A percentile compares a stretch with the other conserved stretches of the same genome.
Evolutionary conservation across 2,888 invertebrate genomes (phyloP).

Genomic region (Zygogramma bicolorata): DNA sequence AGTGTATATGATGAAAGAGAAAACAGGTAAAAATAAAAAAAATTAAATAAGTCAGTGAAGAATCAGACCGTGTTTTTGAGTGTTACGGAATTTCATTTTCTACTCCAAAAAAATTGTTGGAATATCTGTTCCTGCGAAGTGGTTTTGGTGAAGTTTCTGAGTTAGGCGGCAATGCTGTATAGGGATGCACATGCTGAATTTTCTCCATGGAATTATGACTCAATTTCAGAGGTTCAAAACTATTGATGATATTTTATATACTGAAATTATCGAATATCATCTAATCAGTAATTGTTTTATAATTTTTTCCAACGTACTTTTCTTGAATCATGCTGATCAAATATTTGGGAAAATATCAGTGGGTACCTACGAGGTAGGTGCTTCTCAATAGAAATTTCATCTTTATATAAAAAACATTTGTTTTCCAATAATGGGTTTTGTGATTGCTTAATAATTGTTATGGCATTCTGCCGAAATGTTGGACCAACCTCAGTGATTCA

Average conservation of each 20-base stretch:
- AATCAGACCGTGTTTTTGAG: constrained; percentile 27
- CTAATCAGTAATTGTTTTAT: too few relatives aligned
- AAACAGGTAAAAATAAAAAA: constrained; percentile 75
- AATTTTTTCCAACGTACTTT: too few relatives aligned
- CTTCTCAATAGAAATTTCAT: too few relatives aligned
- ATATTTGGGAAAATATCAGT: too few relatives aligned
- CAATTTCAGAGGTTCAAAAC: background rate
- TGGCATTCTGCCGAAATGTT: too few relatives aligned
- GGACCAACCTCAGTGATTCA: too few relatives aligned
- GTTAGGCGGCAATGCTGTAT: constrained; percentile 47
- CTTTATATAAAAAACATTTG: too few relatives aligned
- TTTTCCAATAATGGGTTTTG: too few relatives aligned
- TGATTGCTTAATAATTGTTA: too few relatives aligned
- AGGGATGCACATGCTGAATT: constrained; percentile 51
- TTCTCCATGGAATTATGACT: constrained; percentile 6
- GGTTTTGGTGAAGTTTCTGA: constrained; percentile 31
- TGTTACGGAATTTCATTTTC: constrained; percentile 7
- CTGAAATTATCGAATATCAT: too few relatives aligned
- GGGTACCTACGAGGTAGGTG: too few relatives aligned
- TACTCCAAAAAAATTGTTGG: background rate
- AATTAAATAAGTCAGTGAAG: constrained; percentile 40
- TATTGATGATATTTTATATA: background rate
- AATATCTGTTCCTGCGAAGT: constrained; percentile 21
- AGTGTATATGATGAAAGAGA: constrained; percentile 85
- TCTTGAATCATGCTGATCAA: too few relatives aligned